Percentiles rank a stretch among this genome's conserved stretches.
phyloP scores from a whole-genome alignment of 2,113 vertebrate genomes.

The Syngnathus typhle region DNA sequence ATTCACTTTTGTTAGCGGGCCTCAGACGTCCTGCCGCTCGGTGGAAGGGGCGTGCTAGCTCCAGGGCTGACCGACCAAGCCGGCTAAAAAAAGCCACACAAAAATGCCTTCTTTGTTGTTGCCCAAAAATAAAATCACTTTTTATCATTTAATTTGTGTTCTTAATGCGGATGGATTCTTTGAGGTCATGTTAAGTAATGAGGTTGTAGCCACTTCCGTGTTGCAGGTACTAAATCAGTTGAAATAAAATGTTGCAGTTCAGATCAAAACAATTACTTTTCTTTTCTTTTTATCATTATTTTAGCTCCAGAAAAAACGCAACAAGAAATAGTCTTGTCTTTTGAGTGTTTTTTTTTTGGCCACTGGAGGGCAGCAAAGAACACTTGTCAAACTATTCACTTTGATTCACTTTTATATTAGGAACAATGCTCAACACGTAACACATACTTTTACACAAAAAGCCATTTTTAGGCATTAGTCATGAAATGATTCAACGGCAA shows the following conservation, averaged over 20 bases:
- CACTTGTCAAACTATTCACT: neutral
- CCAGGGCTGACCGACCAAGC: neutral
- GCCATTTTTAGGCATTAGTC: neutral
- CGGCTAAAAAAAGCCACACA: neutral
- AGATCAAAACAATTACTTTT: no score
- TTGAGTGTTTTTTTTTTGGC: neutral
- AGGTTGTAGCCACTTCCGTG: neutral
- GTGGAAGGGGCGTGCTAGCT: neutral
- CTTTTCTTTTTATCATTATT: no score
- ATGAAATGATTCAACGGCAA: neutral
- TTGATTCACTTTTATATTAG: neutral
- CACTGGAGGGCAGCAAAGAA: neutral
- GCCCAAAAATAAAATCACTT: neutral
- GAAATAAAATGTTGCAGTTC: neutral
- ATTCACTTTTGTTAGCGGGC: neutral
- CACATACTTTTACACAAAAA: neutral
- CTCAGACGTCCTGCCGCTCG: neutral
- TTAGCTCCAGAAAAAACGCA: neutral
- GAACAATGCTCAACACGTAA: neutral
- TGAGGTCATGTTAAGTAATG: neutral
- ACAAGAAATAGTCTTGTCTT: no score
- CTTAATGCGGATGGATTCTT: neutral
- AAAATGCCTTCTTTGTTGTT: neutral
- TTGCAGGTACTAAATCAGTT: neutral
- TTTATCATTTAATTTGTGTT: neutral